A percentile compares a stretch with the other conserved stretches of the same genome.
Conservation (phyloP, 1,140 invertebrate genomes). For the Holotrichia oblita region DNA sequence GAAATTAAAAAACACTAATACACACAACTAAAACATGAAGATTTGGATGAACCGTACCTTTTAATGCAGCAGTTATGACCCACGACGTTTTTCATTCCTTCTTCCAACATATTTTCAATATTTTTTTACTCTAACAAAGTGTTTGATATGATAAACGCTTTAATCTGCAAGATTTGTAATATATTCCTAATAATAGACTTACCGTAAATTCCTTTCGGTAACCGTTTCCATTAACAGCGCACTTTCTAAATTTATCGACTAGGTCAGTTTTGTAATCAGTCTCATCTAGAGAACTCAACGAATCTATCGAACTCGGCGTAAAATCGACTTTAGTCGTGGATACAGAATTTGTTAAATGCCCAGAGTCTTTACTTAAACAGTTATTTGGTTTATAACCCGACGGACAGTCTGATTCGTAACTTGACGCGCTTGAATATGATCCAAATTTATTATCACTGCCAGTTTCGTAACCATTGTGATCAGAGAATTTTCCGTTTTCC, state of each 20-base stretch:
- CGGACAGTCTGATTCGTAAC: constrained; percentile 57
- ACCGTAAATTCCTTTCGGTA: constrained; percentile 50
- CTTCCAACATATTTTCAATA: no score
- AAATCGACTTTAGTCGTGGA: constrained; percentile 58
- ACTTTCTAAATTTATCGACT: constrained; percentile 56
- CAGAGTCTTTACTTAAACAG: constrained; percentile 59
- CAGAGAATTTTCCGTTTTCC: constrained; percentile 47
- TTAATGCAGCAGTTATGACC: no score
- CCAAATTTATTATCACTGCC: constrained; percentile 54
- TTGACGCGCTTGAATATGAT: constrained; percentile 58
- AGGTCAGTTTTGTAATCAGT: constrained; percentile 55
- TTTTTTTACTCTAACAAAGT: no score
- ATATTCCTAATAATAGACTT: no score
- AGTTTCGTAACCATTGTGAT: constrained; percentile 50
- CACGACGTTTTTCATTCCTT: no score
- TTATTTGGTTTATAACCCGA: constrained; percentile 46
- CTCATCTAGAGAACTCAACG: constrained; percentile 59
- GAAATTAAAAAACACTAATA: no score
- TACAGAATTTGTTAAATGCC: constrained; percentile 55
- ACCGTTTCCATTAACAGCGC: constrained; percentile 49
- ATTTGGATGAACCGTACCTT: no score
- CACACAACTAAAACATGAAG: no score
- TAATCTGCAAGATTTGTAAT: no score
- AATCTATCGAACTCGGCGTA: constrained; percentile 58
- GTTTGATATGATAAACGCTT: no score